Evolutionary conservation across 2,113 vertebrate species (phyloP), one percentile per base, ranked within the genome.

Genomic region (Anhinga rufa): DNA sequence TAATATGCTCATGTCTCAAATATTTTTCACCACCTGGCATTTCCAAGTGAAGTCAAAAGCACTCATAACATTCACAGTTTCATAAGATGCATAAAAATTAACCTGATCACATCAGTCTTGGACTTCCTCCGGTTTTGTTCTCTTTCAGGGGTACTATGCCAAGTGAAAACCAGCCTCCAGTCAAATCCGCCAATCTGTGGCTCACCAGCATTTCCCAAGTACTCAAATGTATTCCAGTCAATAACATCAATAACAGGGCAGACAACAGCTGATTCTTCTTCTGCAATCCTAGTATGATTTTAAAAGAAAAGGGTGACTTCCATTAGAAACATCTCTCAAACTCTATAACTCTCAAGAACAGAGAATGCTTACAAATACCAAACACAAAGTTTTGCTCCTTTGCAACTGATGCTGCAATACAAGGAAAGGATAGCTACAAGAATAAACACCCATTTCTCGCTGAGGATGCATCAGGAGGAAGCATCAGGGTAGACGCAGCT

Each of bases 221-320:
- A 99, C 97, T 99, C 98, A 71, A 99, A 99, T 26, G 99, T 99
- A 97, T 99, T 99, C 99, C 99, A 99, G 95, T 99, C 99, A 38
- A 99, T 99, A 64, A 99, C 99, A 54, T 99, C 99, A 4, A 99
- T 99, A 86, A 99, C 99, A 1, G 99, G 99, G 83, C 99, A 99
- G 87, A 99, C 98, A 7, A 99, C 99, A 13, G 99, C 99, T 0
- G 97, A 97, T 64, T 99, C 99, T 91, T 99, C 98, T 93, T 99
- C 99, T 1, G 98, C 98, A 90, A 99, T 99, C 97, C 99, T 99
- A 96, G 15, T 31, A 40, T 12, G 26, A 44, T 96, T 95, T 89
- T 70, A 80, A 95, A 95, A 95, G 60, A 68, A 90, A 92, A 76
- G 20, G 9, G 42, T 72, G 34, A 65, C n/a, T 84, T 79, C 17